Evolutionary conservation across 2,797 vertebrate genomes (phyloP), one percentile per base, ranked within the genome.

Genomic region (Graptemys geographica): DNA sequence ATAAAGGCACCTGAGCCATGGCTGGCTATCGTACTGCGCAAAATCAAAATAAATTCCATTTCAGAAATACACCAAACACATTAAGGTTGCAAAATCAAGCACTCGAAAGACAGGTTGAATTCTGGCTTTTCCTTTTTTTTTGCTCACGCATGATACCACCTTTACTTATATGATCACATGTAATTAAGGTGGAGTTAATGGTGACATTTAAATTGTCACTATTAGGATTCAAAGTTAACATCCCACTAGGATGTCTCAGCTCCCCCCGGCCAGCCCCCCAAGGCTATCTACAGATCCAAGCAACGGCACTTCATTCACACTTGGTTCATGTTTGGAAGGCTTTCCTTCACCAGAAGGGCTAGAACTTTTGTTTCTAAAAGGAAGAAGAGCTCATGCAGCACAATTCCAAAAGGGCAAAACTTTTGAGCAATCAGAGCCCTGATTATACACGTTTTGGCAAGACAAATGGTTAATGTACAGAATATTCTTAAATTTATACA

Each of bases 191-290:
- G 69, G 69, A 25, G 37, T 41, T 74, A 11, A 44, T 8, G 69
- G 21, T 27, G 11, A 44, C 69, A 44, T 44, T 74, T 12, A 23
- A 41, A 23, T 74, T 74, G 37, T 41, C 5, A 41, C 69, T 11
- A 72, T 72, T 21, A 44, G 72, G 41, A 41, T n/a, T 65, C 62
- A 65, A 65, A n/a, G 62, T 41, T 72, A 72, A 41, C n/a, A 72
- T 41, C 37, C 23, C 21, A 74, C 37, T 23, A 25, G 41, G 37
- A 44, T 74, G 37, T 74, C 9, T 11, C 37, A 27, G 21, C 37
- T 41, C 1, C 8, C 8, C 28, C 23, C 25, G 1, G 1, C 23
- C 41, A 41, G n/a, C 5, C 8, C 53, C 8, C 8, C 53, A 23
- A 9, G 53, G 21, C 37, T 25, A 25, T 4, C 72, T 27, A 27